Evolutionary conservation across 2,888 invertebrate genomes (phyloP).

Genomic region (Lacanobia wlatinum): DNA sequence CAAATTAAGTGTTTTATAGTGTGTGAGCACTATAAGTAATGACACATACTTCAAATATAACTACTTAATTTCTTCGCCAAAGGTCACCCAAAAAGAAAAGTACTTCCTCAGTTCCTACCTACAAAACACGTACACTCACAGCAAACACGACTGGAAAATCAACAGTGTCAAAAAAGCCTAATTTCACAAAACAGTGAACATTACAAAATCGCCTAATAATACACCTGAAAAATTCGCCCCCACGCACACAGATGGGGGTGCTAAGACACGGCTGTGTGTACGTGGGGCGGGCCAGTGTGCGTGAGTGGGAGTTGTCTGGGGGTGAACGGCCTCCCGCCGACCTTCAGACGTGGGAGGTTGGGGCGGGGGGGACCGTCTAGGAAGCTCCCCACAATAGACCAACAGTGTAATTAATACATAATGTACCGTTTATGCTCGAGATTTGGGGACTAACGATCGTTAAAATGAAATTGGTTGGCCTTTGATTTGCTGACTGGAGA

Average conservation of each 20-base stretch:
- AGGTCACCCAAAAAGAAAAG: neutral
- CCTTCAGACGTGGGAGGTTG: constrained; percentile 85
- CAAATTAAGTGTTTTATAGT: neutral
- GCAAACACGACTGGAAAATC: neutral
- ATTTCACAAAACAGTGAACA: constrained; percentile 51
- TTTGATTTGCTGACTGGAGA: constrained; percentile 44
- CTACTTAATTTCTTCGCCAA: constrained; percentile 10
- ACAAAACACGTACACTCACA: constrained; percentile 12
- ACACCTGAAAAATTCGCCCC: constrained; percentile 56
- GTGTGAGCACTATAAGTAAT: neutral
- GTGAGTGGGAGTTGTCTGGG: constrained; percentile 70
- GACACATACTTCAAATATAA: neutral
- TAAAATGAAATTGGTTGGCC: constrained; percentile 41
- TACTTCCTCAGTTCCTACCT: constrained; percentile 2
- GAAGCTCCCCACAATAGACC: constrained; percentile 76
- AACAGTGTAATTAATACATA: constrained; percentile 70
- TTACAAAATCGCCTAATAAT: constrained; percentile 54
- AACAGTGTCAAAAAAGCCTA: constrained; percentile 31
- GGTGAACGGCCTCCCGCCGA: constrained; percentile 86
- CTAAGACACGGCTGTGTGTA: constrained; percentile 40
- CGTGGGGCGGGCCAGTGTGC: constrained; percentile 33
- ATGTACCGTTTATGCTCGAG: constrained; percentile 61
- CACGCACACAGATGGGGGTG: constrained; percentile 42
- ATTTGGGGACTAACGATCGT: constrained; percentile 57
- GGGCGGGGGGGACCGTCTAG: constrained; percentile 78